Evolutionary conservation across 2,797 vertebrate genomes (phyloP).

Genomic region (Semaprochilodus insignis): DNA sequence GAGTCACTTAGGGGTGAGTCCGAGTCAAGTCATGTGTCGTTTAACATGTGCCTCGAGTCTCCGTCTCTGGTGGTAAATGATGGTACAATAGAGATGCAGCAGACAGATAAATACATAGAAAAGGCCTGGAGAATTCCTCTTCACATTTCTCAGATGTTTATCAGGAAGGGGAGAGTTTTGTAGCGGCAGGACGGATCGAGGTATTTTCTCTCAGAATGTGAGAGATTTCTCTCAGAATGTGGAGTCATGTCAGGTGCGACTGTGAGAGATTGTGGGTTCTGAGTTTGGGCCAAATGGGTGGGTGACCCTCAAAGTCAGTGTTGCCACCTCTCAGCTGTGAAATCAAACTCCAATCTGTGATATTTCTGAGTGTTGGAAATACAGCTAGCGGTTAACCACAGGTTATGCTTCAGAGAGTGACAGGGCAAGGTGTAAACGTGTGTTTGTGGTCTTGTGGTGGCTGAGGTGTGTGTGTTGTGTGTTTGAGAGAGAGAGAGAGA

Average conservation of each 20-base stretch:
- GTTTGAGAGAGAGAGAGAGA: constrained; percentile 6
- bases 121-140: neutral
- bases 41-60: no score
- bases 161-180: neutral
- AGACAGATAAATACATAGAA: neutral
- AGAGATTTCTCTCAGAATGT: neutral
- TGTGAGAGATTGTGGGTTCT: neutral
- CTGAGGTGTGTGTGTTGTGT: constrained; percentile 55
- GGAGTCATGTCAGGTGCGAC: neutral
- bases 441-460: constrained; percentile 56
- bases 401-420: neutral
- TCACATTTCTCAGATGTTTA: neutral
- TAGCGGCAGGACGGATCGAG: neutral
- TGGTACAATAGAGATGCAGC: neutral
- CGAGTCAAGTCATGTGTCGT: no score
- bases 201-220: neutral
- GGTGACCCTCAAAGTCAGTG: neutral
- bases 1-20: no score
- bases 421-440: constrained; percentile 44
- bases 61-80: neutral
- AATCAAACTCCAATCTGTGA: constrained; percentile 4
- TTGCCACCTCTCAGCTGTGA: neutral
- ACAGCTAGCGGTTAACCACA: constrained; percentile 13
- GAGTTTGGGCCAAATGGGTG: neutral
- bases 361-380: neutral